Evolutionary conservation across 2,797 vertebrate genomes (phyloP).

Genomic region (Pseudochromis fuscus): DNA sequence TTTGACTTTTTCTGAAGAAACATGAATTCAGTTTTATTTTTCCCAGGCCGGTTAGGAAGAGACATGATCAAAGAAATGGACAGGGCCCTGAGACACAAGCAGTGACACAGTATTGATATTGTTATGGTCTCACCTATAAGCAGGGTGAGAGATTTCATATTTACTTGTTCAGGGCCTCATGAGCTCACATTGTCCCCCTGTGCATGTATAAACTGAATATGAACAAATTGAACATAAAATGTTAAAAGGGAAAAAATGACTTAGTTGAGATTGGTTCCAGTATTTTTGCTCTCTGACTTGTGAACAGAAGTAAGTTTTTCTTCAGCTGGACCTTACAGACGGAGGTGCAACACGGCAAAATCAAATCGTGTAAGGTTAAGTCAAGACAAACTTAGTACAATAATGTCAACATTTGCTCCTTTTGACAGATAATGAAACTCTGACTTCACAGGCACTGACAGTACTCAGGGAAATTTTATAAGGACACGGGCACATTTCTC

Average conservation of each 20-base stretch:
- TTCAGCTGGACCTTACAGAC: conserved; percentile 34
- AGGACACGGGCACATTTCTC: conserved; percentile 40
- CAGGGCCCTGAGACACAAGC: not conserved
- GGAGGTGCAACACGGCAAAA: conserved; percentile 45
- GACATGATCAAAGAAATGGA: not conserved
- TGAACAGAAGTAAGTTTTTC: conserved; percentile 23
- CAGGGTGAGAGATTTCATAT: not conserved
- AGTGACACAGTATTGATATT: not conserved
- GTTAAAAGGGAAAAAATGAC: not conserved
- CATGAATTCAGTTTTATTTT: conserved; percentile 8
- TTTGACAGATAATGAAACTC: conserved; percentile 60
- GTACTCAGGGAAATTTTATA: conserved; percentile 35
- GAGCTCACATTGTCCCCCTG: not conserved
- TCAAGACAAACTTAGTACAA: conserved; percentile 34
- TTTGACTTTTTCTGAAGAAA: conserved; percentile 37
- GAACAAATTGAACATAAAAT: not conserved
- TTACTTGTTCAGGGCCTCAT: conserved; percentile 7
- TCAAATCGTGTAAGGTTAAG: conserved; percentile 27
- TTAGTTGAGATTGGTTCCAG: not conserved
- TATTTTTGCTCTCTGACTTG: not conserved
- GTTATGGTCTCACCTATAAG: not conserved
- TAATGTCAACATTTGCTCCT: conserved; percentile 43
- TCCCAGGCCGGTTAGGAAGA: not conserved
- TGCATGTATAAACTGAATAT: not conserved
- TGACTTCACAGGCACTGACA: conserved; percentile 43